Percentiles rank a stretch among this genome's conserved stretches.
These are phyloP conservation scores for Phodopus roborovskii DNA, from an alignment of 2,113 vertebrate species.

Conservation along the genomic window DNA sequence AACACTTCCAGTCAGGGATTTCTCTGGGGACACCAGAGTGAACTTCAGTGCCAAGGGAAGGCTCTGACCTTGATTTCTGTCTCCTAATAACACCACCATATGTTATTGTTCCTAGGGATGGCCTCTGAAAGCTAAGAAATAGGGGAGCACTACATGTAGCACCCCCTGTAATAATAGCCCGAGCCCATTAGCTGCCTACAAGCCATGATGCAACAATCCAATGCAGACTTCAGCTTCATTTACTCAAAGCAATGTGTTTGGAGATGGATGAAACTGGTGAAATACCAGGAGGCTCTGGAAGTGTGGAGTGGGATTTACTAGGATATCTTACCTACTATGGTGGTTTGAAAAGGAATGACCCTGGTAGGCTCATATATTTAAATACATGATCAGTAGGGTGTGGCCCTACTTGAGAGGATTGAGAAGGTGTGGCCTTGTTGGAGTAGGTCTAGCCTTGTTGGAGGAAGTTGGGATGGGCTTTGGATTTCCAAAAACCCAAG, in stretches of 20 bases:
- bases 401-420: too few relatives aligned
- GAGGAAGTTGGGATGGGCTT: too few relatives aligned
- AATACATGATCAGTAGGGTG: too few relatives aligned
- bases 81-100: background rate
- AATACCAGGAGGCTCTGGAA: background rate
- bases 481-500: too few relatives aligned
- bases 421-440: too few relatives aligned
- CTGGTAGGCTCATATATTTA: too few relatives aligned
- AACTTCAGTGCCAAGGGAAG: background rate
- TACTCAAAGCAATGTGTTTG: background rate
- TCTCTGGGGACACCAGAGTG: background rate
- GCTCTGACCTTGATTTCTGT: background rate
- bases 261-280: background rate
- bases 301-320: background rate
- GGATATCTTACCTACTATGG: background rate
- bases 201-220: background rate
- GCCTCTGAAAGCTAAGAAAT: background rate
- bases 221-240: background rate
- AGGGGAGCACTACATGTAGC: background rate
- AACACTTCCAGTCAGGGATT: background rate
- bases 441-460: too few relatives aligned
- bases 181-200: background rate
- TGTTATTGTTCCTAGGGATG: too few relatives aligned
- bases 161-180: background rate
- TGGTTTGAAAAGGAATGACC: background rate